Base-by-base conservation (phyloP, 2,113 vertebrate species). In the Penelope pileata region DNA sequence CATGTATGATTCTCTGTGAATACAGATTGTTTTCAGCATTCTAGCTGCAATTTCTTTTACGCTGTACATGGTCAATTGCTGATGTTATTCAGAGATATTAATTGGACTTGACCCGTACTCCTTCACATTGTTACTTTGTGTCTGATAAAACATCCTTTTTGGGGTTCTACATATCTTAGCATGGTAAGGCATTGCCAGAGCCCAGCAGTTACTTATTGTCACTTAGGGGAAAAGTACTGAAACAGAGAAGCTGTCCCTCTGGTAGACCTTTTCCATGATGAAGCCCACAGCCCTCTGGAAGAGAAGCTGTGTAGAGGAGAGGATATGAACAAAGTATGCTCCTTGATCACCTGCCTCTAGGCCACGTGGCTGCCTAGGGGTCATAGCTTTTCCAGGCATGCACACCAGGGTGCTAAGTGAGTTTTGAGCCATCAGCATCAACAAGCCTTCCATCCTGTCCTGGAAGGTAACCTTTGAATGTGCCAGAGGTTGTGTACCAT, bases 1-100 rank as follows among this genome's bases (percentile, higher is more conserved):
- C 10, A 19, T 23, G 2, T 58, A 27, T 1, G 2, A 8, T 62
- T 58, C 32, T 47, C 1, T 1, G 6, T 47, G 34, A 43, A 30
- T 27, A 30, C 8, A 62, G 36, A 66, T 51, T 32, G 12, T 50
- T 56, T 30, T 2, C 54, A 50, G 62, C 45, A 7, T 48, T 73
- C 34, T 54, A 17, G 9, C 48, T 79, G 60, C 43, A 60, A 2
- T 64, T 78, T 34, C 18, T 30, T 74, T 86, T 60, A 40, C 18
- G 6, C 19, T 1, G 0, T 36, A 38, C 9, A 62, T 48, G 32
- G 14, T 34, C 50, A 60, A 4, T 56, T 56, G 17, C n/a, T 32
- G 16, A 22, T 34, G 29, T 53, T 80, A 36, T 68, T 82, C n/a
- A 67, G 86, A 70, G 29, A 18, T 47, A 58, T 4, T 38, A 73